Conservation (phyloP, 2,888 invertebrate species). For the Cephus sareptanus region DNA sequence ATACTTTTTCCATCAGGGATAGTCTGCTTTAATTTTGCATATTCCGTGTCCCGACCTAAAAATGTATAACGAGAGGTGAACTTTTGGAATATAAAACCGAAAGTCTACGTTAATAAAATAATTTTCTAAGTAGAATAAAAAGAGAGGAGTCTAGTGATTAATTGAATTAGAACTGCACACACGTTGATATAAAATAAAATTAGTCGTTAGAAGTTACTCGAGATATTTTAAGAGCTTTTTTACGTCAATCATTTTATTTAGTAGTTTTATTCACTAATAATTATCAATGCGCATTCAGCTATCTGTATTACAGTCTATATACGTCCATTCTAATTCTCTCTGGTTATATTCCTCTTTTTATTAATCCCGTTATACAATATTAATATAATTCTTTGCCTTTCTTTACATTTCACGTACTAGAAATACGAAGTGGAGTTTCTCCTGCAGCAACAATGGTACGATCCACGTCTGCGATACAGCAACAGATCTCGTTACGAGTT, state of each 20-base stretch:
- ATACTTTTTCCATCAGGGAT: neutral
- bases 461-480: conserved; percentile 88
- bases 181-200: neutral
- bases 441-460: conserved; percentile 93
- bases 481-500: conserved; percentile 89
- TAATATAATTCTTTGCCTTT: neutral
- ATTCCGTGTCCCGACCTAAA: neutral
- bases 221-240: neutral
- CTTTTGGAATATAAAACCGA: neutral
- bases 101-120: neutral
- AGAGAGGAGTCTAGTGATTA: neutral
- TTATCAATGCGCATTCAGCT: neutral
- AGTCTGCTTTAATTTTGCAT: neutral
- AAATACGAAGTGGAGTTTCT: conserved; percentile 97
- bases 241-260: neutral
- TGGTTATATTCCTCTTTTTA: neutral
- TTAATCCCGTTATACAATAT: neutral
- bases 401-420: conserved; percentile 63
- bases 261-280: neutral
- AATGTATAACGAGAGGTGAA: neutral
- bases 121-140: neutral
- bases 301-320: neutral
- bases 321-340: neutral
- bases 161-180: neutral
- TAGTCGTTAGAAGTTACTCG: neutral